Evolutionary conservation across 2,888 invertebrate species (phyloP), one percentile per base, ranked within the genome.

Genomic region (Aromia moschata): DNA sequence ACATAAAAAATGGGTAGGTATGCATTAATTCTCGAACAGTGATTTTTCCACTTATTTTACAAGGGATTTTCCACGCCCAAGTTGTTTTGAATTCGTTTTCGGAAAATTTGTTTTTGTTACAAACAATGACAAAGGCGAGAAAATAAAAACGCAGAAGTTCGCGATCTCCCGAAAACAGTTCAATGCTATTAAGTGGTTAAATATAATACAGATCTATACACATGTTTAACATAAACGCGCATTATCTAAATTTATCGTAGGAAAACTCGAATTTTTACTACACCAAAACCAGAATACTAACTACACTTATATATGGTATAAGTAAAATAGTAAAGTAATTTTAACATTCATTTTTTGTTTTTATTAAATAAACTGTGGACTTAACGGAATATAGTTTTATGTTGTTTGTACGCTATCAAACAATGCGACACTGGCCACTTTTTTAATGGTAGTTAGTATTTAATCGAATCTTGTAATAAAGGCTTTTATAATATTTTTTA

Each of bases 181-280:
- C 49, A 40, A 40, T 47, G 47, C 47, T 37, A 38, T 49, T 49
- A 40, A 49, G 38, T 20, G 20, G 17, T 33, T 46, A 46, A 17
- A 20, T 37, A 37, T 20, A 49, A 5, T 3, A n/a, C n/a, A n/a
- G n/a, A n/a, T n/a, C n/a, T n/a, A 38, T 37, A 37, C 49, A 49
- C 49, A 38, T 49, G 49, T 49, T 40, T 15, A 18, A 38, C 20
- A 20, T 49, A 49, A 49, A 49, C 49, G 49, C 49, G 49, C 30
- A 38, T 40, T 38, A 33, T 33, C 33, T 33, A 33, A 33, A 33
- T 33, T 33, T 33, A 33, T 9, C 4, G 25, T 9, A 25, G 25
- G 9, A 25, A 4, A 25, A 5, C 25, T 25, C n/a, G n/a, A n/a
- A n/a, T n/a, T n/a, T n/a, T n/a, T n/a, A n/a, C n/a, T n/a, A n/a